phyloP scores from a whole-genome alignment of 2,113 vertebrate genomes.

The Bufo bufo region DNA sequence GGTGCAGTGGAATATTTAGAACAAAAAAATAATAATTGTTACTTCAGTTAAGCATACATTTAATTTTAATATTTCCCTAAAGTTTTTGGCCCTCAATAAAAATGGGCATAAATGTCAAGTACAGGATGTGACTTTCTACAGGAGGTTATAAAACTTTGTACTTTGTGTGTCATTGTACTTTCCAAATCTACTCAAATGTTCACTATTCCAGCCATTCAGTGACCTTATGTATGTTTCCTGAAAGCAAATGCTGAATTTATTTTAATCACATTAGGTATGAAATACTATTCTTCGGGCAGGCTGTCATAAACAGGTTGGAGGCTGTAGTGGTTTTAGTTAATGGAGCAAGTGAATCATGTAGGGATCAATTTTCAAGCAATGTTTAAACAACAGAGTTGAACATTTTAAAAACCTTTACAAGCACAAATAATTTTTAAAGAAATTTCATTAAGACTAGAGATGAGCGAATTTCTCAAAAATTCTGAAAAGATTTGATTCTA shows the following conservation, averaged over 20 bases:
- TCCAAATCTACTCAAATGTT: constrained; percentile 29
- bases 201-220: constrained; percentile 4
- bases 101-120: constrained; percentile 43
- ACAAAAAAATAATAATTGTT: background rate
- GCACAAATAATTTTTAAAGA: background rate
- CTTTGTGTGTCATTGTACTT: constrained; percentile 26
- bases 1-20: too few species aligned
- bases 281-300: background rate
- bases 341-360: background rate
- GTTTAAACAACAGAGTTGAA: background rate
- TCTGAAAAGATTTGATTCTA: too few species aligned
- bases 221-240: constrained; percentile 25
- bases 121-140: constrained; percentile 39
- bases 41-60: background rate
- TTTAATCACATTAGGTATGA: constrained; percentile 4
- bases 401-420: background rate
- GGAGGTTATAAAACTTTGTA: background rate
- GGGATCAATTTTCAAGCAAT: constrained; percentile 11
- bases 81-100: constrained; percentile 16
- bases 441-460: background rate
- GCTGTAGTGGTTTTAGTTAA: background rate
- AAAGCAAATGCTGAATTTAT: constrained; percentile 10
- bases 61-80: background rate
- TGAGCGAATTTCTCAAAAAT: too few species aligned
- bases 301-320: background rate